These are phyloP conservation scores for Eolophus roseicapilla DNA, from an alignment of 2,113 vertebrate species.

Conservation along the genomic window DNA sequence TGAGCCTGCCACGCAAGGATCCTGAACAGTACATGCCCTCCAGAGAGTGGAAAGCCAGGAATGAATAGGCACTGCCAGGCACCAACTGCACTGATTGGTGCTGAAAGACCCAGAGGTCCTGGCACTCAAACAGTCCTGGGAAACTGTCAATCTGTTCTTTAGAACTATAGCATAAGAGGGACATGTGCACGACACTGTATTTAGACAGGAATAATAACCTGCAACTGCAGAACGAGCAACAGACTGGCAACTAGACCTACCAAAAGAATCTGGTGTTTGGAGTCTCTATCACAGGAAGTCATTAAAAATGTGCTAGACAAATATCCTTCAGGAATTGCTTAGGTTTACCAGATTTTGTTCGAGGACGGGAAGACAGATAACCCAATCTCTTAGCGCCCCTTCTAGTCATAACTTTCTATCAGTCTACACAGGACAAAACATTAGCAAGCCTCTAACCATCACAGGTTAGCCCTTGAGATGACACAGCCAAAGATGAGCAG, in stretches of 20 bases:
- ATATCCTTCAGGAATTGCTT: not conserved
- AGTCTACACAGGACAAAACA: not conserved
- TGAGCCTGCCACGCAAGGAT: not conserved
- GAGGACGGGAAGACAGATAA: fast-evolving
- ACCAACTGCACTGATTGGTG: fast-evolving
- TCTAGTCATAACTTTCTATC: not conserved
- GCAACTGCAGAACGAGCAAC: not conserved
- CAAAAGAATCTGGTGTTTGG: not conserved
- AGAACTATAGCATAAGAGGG: not conserved
- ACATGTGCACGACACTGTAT: fast-evolving
- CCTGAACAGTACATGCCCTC: not conserved
- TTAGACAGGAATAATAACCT: not conserved
- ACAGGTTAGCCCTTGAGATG: not conserved
- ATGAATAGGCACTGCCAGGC: not conserved
- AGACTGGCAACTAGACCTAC: not conserved
- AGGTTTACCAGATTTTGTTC: not conserved
- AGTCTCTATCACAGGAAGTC: not conserved
- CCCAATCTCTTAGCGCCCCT: not conserved
- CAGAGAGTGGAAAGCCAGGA: not conserved
- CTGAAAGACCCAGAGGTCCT: not conserved
- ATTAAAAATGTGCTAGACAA: not conserved
- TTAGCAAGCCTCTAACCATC: not conserved
- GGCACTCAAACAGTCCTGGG: not conserved
- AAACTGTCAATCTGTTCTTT: not conserved
- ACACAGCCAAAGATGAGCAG: not conserved